Conservation (phyloP, 2,113 vertebrate genomes). For the Anolis carolinensis region DNA sequence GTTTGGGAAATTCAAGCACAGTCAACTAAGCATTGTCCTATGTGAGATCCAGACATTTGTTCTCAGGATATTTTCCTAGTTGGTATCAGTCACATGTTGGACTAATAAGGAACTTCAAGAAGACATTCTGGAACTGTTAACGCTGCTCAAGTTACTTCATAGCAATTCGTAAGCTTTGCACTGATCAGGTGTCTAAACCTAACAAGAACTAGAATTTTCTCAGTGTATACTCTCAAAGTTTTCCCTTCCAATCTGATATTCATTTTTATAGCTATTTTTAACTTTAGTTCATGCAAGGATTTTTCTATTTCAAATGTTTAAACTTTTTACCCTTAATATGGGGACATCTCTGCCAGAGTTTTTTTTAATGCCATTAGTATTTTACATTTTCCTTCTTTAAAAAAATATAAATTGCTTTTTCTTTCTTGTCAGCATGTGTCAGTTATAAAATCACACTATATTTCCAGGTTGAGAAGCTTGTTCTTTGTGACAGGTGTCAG, state of each 20-base stretch:
- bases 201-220: slow-evolving; percentile 2
- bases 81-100: not conserved
- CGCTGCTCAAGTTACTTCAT: not conserved
- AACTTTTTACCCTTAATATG: slow-evolving; percentile 33
- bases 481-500: slow-evolving; percentile 64
- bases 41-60: not conserved
- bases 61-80: not conserved
- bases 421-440: slow-evolving; percentile 51
- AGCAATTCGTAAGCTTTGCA: not conserved
- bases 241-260: slow-evolving; percentile 41
- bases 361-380: slow-evolving; percentile 32
- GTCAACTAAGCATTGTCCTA: not conserved
- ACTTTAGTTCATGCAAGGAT: slow-evolving; percentile 40
- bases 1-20: too few relatives aligned
- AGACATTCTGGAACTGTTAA: not conserved
- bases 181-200: slow-evolving; percentile 10
- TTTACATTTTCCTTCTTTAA: slow-evolving; percentile 37
- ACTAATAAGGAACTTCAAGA: not conserved
- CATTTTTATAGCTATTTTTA: slow-evolving; percentile 38
- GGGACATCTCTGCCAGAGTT: slow-evolving; percentile 30
- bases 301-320: slow-evolving; percentile 41
- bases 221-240: slow-evolving; percentile 9
- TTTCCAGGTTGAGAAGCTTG: slow-evolving; percentile 56
- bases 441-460: slow-evolving; percentile 46
- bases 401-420: slow-evolving; percentile 51